phyloP scores from a whole-genome alignment of 2,797 vertebrate genomes.

The Halcyon smyrnensis region DNA sequence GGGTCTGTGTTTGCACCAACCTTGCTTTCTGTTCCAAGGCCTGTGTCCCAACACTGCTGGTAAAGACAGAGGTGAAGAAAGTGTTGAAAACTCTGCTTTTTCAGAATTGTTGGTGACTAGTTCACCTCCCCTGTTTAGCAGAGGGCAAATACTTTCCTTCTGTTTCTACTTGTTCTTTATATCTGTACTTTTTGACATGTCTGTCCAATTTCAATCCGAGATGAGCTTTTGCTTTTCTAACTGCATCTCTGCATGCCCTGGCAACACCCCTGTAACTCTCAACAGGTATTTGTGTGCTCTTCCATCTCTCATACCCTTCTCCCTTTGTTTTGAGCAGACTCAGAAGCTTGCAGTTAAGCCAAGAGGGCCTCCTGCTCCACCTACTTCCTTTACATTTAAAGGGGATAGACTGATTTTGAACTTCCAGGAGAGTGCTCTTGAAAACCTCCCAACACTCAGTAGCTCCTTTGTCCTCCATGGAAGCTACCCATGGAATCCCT shows the following conservation, averaged over 20 bases:
- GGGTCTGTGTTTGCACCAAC: background rate
- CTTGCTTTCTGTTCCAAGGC: no score
- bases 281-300: background rate
- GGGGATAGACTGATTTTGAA: background rate
- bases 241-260: background rate
- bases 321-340: background rate
- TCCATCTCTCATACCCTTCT: background rate
- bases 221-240: background rate
- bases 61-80: background rate
- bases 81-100: background rate
- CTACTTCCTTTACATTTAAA: background rate
- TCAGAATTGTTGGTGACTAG: background rate
- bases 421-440: background rate
- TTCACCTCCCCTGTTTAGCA: background rate
- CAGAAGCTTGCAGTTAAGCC: background rate
- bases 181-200: no score
- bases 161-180: background rate
- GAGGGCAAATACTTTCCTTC: background rate
- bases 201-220: no score
- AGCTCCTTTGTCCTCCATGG: background rate
- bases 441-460: background rate
- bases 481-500: background rate
- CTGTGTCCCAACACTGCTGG: no score
- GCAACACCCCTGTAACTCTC: background rate
- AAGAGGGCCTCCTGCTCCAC: no score